These are phyloP conservation scores for Stenchaetothrips biformis DNA, from an alignment of 2,888 invertebrate genomes.

Conservation along the genomic window DNA sequence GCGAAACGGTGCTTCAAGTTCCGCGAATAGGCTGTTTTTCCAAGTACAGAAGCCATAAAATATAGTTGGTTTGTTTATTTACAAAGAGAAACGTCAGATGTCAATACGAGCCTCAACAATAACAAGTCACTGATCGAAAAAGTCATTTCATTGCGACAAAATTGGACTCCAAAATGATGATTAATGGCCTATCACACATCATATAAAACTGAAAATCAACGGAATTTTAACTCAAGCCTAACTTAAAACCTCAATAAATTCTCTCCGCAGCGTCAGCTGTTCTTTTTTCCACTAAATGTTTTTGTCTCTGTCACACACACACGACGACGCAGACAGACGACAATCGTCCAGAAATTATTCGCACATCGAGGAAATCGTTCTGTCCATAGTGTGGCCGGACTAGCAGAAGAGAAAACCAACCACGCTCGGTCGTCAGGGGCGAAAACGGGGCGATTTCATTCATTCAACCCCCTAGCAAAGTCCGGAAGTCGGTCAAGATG, in stretches of 20 bases:
- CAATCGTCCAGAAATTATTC: too few species aligned
- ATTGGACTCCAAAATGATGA: neutral
- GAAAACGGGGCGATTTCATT: too few species aligned
- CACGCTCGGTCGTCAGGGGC: too few species aligned
- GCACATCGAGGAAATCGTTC: too few species aligned
- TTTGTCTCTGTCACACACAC: neutral
- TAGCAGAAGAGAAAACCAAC: too few species aligned
- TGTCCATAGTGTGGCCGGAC: too few species aligned
- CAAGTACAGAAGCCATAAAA: neutral
- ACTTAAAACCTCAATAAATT: neutral
- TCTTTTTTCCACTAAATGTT: conserved; percentile 1
- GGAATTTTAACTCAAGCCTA: neutral
- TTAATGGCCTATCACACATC: neutral
- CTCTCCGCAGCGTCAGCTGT: conserved; percentile 17
- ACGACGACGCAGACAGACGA: too few species aligned
- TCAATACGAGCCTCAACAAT: neutral
- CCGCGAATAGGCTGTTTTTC: neutral
- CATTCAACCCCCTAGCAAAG: too few species aligned
- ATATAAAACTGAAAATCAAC: neutral
- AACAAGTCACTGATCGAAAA: neutral
- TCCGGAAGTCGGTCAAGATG: neutral
- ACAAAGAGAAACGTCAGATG: conserved; percentile 6
- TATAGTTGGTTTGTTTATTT: neutral
- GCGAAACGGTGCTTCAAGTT: neutral
- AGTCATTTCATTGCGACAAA: neutral